Evolutionary conservation across 1,140 invertebrate genomes (phyloP).

Genomic region (Cotesia glomerata): DNA sequence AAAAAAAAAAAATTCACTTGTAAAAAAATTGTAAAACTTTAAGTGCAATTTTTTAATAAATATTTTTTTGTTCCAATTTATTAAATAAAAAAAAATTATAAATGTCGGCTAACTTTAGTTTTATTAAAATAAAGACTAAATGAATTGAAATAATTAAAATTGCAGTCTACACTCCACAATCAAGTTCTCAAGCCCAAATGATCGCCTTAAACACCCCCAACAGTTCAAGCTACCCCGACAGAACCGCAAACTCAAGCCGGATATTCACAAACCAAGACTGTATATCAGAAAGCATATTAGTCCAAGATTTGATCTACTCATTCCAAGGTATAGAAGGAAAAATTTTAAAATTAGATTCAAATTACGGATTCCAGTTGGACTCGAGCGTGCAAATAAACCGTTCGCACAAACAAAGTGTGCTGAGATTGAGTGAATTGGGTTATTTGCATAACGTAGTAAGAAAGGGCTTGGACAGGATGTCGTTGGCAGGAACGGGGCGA

Average conservation of each 20-base stretch:
- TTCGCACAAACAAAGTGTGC: slow-evolving; percentile 64
- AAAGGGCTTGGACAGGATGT: slow-evolving; percentile 70
- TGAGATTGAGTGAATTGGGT: slow-evolving; percentile 83
- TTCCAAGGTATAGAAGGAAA: slow-evolving; percentile 84
- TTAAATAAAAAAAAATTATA: not conserved
- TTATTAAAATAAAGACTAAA: too few relatives aligned
- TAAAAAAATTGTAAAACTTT: too few relatives aligned
- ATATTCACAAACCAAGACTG: slow-evolving; percentile 52
- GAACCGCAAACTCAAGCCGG: slow-evolving; percentile 38
- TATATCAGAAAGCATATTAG: slow-evolving; percentile 64
- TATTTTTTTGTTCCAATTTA: too few relatives aligned
- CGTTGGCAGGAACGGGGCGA: slow-evolving; percentile 69
- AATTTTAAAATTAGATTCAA: slow-evolving; percentile 73
- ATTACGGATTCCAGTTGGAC: slow-evolving; percentile 73
- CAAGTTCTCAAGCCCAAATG: slow-evolving; percentile 44
- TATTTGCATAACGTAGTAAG: slow-evolving; percentile 84
- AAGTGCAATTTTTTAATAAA: too few relatives aligned
- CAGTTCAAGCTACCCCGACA: slow-evolving; percentile 32
- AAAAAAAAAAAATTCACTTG: too few relatives aligned
- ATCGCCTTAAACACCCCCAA: slow-evolving; percentile 44
- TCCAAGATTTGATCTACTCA: slow-evolving; percentile 80
- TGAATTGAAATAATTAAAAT: not conserved
- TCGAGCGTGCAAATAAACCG: slow-evolving; percentile 62
- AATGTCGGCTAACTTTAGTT: too few relatives aligned
- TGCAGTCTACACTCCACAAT: slow-evolving; percentile 49